phyloP scores from a whole-genome alignment of 1,140 invertebrate species.

The Portunus trituberculatus region DNA sequence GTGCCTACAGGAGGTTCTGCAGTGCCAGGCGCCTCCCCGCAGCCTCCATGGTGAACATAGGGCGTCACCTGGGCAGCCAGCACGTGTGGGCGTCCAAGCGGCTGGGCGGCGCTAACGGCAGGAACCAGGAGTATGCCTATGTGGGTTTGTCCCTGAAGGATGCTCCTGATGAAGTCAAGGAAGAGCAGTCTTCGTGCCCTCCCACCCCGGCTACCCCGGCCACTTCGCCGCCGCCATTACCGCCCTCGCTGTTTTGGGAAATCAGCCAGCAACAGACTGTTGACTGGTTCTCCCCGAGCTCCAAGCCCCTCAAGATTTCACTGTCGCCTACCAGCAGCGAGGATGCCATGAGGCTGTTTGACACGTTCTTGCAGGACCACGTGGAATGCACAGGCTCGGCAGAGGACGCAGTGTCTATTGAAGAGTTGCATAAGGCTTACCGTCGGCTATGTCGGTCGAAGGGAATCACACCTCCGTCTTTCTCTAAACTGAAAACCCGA shows the following conservation, averaged over 20 bases:
- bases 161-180: background rate
- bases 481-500: background rate
- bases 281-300: background rate
- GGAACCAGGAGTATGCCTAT: background rate
- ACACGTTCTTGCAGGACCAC: background rate
- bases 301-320: background rate
- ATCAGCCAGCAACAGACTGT: background rate
- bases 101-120: background rate
- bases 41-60: background rate
- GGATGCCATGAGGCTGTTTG: background rate
- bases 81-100: background rate
- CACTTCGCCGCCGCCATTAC: no score
- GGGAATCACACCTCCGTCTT: background rate
- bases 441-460: background rate
- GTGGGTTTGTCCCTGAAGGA: background rate
- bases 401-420: background rate
- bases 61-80: background rate
- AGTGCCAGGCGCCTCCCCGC: background rate
- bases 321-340: background rate
- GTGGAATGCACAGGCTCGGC: background rate
- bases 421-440: background rate
- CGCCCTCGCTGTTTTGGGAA: background rate
- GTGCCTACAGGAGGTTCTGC: background rate
- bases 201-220: no score
- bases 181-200: no score